phyloP scores from a whole-genome alignment of 1,140 invertebrate genomes.

The Penaeus chinensis region DNA sequence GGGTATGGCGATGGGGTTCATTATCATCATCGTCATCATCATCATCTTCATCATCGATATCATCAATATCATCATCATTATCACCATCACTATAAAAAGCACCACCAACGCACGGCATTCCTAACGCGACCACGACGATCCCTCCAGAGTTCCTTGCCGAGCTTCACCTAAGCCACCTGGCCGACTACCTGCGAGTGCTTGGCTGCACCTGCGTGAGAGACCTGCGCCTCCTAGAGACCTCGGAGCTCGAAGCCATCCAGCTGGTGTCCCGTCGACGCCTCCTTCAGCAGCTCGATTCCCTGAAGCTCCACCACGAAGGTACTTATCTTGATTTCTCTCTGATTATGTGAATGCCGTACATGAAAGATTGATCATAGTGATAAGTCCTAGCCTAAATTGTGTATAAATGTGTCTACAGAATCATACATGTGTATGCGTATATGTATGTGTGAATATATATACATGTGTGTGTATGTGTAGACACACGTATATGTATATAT shows the following conservation, averaged over 20 bases:
- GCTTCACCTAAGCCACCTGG: slow-evolving; percentile 39
- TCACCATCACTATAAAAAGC: no score
- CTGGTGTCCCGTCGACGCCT: slow-evolving; percentile 48
- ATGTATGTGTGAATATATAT: background rate
- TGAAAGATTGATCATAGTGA: no score
- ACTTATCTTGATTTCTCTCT: background rate
- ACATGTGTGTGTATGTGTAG: background rate
- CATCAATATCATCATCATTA: no score
- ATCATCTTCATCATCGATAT: no score
- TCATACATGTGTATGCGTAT: background rate
- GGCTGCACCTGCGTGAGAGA: slow-evolving; percentile 51
- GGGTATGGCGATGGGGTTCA: no score
- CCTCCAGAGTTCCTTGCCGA: slow-evolving; percentile 33
- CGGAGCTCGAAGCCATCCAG: slow-evolving; percentile 44
- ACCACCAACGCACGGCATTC: background rate
- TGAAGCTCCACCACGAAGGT: slow-evolving; percentile 49
- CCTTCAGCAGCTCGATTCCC: slow-evolving; percentile 27
- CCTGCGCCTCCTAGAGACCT: slow-evolving; percentile 34
- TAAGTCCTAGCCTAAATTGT: background rate
- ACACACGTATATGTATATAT: background rate
- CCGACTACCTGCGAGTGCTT: slow-evolving; percentile 41
- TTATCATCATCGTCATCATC: no score
- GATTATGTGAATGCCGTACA: background rate
- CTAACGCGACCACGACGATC: background rate
- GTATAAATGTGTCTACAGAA: background rate